Conservation (phyloP, 2,797 vertebrate genomes). For the Epinephelus coioides region DNA sequence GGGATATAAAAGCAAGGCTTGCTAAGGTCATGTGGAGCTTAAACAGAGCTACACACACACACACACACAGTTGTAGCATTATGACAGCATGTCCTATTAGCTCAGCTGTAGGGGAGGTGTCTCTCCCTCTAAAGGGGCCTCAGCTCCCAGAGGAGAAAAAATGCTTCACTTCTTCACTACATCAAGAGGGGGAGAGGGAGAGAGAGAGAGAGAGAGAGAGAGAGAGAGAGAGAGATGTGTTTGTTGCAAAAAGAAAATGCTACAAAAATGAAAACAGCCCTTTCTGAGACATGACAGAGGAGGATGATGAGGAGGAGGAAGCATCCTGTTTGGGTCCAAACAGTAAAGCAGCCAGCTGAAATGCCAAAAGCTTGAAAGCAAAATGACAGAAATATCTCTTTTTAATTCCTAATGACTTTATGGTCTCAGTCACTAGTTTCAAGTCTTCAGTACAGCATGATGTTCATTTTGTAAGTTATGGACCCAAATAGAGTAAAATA, state of each 20-base stretch:
- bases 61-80: constrained; percentile 15
- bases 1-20: constrained; percentile 28
- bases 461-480: too few relatives aligned
- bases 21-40: constrained; percentile 40
- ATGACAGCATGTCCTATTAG: constrained; percentile 47
- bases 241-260: neutral
- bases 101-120: constrained; percentile 38
- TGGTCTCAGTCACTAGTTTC: too few relatives aligned
- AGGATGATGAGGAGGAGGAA: neutral
- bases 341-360: constrained; percentile 5
- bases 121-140: constrained; percentile 32
- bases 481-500: too few relatives aligned
- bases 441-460: too few relatives aligned
- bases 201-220: neutral
- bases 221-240: neutral
- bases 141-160: constrained; percentile 32
- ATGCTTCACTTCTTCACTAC: neutral
- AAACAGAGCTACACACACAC: neutral
- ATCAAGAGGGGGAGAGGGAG: too few relatives aligned
- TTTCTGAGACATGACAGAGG: neutral
- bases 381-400: neutral
- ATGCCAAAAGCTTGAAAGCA: constrained; percentile 28
- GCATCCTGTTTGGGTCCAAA: constrained; percentile 25
- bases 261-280: neutral
- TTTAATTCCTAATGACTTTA: neutral